Evolutionary conservation across 2,113 vertebrate genomes (phyloP).

Genomic region (Chinchilla lanigera): DNA sequence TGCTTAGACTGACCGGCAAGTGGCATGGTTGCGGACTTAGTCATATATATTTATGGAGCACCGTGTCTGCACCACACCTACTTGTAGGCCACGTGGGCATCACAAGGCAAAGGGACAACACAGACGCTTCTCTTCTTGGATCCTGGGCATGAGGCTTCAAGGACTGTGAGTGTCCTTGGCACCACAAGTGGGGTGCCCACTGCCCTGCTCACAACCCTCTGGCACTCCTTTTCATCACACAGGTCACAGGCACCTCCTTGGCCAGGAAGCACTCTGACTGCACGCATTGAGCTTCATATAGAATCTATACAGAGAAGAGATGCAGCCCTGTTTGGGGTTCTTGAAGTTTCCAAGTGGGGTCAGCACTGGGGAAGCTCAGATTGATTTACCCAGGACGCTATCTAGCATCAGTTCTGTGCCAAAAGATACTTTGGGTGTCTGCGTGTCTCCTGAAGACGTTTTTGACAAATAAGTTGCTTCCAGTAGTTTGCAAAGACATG

Average conservation of each 20-base stretch:
- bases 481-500: not conserved
- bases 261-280: no score
- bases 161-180: not conserved
- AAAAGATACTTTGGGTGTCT: not conserved
- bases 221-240: not conserved
- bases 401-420: rapidly evolving
- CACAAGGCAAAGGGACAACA: not conserved
- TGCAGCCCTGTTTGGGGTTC: not conserved
- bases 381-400: rapidly evolving
- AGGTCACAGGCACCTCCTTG: not conserved
- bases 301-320: not conserved
- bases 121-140: not conserved
- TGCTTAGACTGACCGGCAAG: not conserved
- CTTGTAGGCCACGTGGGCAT: not conserved
- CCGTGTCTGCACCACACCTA: not conserved
- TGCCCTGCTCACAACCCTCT: not conserved
- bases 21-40: no score
- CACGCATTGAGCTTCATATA: rapidly evolving
- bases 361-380: not conserved
- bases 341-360: not conserved
- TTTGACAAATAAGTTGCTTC: constrained; percentile 10
- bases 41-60: no score
- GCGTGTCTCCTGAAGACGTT: not conserved
- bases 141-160: not conserved
- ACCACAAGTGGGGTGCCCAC: rapidly evolving